phyloP scores from a whole-genome alignment of 2,888 invertebrate genomes.

The Rhodophaea formosa region DNA sequence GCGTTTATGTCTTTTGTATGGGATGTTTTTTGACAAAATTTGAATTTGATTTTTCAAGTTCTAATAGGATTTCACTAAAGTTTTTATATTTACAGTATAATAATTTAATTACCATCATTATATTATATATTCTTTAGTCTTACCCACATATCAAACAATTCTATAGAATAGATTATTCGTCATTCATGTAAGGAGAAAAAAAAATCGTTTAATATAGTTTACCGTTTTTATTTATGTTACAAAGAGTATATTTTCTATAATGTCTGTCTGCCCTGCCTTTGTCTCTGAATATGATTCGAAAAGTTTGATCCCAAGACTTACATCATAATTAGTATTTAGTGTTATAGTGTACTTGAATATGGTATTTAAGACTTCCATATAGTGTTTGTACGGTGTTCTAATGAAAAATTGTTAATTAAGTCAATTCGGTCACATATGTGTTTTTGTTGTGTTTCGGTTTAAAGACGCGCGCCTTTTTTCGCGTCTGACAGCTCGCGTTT shows the following conservation, averaged over 20 bases:
- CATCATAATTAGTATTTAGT: not conserved
- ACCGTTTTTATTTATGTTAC: no score
- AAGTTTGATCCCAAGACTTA: no score
- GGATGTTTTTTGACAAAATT: not conserved
- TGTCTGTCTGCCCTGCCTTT: no score
- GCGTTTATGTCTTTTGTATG: slow-evolving; percentile 9
- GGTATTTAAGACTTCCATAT: not conserved
- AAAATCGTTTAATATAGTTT: no score
- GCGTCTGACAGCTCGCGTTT: slow-evolving; percentile 74
- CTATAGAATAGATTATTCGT: no score
- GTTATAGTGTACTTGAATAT: not conserved
- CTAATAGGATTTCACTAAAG: not conserved
- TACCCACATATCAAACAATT: no score
- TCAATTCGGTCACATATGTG: slow-evolving; percentile 2
- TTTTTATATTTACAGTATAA: not conserved
- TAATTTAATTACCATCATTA: not conserved
- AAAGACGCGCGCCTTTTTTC: slow-evolving; percentile 70
- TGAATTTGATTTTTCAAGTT: not conserved
- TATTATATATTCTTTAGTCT: not conserved
- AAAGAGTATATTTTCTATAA: not conserved
- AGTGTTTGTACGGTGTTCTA: not conserved
- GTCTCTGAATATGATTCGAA: not conserved
- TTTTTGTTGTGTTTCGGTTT: slow-evolving; percentile 24
- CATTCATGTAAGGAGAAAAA: no score
- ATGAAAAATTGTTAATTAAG: slow-evolving; percentile 7